Evolutionary conservation across 2,113 vertebrate species (phyloP).

Genomic region (Ptyas mucosa): DNA sequence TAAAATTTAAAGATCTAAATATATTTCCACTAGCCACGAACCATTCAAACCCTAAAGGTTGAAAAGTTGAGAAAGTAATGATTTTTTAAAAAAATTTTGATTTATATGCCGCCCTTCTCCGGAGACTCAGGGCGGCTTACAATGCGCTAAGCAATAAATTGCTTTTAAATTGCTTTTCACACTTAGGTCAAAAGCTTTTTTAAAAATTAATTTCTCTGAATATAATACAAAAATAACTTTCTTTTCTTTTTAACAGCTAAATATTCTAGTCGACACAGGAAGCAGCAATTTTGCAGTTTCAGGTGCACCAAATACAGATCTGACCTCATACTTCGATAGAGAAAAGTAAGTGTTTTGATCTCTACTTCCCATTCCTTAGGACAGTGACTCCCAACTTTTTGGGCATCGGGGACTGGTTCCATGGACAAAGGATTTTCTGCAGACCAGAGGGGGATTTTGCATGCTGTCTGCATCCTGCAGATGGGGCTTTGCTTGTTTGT

Average conservation of each 20-base stretch:
- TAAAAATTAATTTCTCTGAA: background rate
- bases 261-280: conserved; percentile 96
- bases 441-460: background rate
- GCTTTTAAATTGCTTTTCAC: background rate
- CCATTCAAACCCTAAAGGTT: background rate
- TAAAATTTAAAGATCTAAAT: background rate
- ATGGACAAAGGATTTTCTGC: background rate
- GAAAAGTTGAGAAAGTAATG: background rate
- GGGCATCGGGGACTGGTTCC: background rate
- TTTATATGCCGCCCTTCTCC: too few relatives aligned
- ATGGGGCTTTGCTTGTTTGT: background rate
- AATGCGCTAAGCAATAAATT: too few relatives aligned
- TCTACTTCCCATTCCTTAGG: background rate
- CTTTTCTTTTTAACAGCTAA: conserved; percentile 78
- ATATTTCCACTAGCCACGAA: background rate
- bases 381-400: background rate
- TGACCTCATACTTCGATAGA: conserved; percentile 80
- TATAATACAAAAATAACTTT: conserved; percentile 24
- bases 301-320: conserved; percentile 77
- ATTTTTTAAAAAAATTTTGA: too few relatives aligned
- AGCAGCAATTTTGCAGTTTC: conserved; percentile 99
- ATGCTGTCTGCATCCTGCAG: background rate
- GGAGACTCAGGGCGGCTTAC: too few relatives aligned
- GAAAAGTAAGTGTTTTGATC: conserved; percentile 60
- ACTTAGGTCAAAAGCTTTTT: background rate